Conservation (phyloP, 1,140 invertebrate genomes). For the Cyphomyrmex costatus region DNA sequence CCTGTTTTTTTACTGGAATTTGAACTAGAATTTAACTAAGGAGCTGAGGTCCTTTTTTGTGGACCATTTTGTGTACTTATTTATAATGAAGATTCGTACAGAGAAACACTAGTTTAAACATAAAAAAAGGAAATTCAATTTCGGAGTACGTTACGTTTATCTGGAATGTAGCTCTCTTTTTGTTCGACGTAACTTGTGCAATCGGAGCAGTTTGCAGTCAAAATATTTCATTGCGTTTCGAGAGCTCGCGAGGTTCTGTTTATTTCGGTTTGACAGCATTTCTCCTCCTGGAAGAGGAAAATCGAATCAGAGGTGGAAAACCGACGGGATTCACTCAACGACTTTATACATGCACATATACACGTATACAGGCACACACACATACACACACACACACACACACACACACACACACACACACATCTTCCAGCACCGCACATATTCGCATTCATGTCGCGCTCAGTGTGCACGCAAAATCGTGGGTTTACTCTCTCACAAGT, state of each 20-base stretch:
- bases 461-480: conserved; percentile 23
- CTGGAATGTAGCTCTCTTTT: neutral
- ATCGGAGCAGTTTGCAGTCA: neutral
- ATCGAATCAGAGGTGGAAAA: conserved; percentile 41
- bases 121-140: neutral
- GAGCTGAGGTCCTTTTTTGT: neutral
- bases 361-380: conserved; percentile 60
- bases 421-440: neutral
- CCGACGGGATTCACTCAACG: conserved; percentile 3
- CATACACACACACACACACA: conserved; percentile 35
- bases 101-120: neutral
- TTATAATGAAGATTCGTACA: neutral
- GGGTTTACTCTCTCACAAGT: conserved; percentile 18
- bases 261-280: conserved; percentile 15
- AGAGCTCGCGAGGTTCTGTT: conserved; percentile 16
- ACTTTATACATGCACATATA: conserved; percentile 23
- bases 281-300: neutral
- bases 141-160: neutral
- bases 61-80: neutral
- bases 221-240: conserved; percentile 28
- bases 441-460: conserved; percentile 31
- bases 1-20: neutral
- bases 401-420: conserved; percentile 64
- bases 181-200: neutral
- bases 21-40: neutral